Evolutionary conservation across 2,113 vertebrate species (phyloP).

Genomic region (Sceloporus undulatus): DNA sequence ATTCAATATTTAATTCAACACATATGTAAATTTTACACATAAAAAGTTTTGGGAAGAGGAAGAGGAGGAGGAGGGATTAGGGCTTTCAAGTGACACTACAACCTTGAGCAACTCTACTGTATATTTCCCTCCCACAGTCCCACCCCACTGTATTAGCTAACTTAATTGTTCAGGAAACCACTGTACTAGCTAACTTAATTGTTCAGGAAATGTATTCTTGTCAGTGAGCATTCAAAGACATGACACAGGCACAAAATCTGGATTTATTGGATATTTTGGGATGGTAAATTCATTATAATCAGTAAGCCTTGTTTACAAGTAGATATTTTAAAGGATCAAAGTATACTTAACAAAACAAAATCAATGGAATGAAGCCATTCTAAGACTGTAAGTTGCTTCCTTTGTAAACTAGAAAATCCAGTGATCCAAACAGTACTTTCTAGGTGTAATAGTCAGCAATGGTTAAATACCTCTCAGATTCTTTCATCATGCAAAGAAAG

Average conservation of each 20-base stretch:
- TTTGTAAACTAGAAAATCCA: background rate
- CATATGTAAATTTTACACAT: too few species aligned
- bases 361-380: background rate
- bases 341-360: background rate
- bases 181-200: too few species aligned
- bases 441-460: background rate
- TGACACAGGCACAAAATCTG: background rate
- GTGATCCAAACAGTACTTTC: background rate
- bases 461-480: background rate
- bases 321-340: background rate
- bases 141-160: too few species aligned
- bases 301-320: too few species aligned
- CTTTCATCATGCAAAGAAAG: slow-evolving; percentile 26
- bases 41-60: too few species aligned
- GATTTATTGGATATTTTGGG: background rate
- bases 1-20: too few species aligned
- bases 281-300: background rate
- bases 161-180: too few species aligned
- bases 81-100: too few species aligned
- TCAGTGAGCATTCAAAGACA: background rate
- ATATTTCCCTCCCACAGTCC: too few species aligned
- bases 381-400: background rate
- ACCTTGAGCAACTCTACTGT: too few species aligned
- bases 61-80: too few species aligned
- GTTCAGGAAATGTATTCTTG: too few species aligned